phyloP scores from a whole-genome alignment of 2,888 invertebrate species.

The Plagodis pulveraria region DNA sequence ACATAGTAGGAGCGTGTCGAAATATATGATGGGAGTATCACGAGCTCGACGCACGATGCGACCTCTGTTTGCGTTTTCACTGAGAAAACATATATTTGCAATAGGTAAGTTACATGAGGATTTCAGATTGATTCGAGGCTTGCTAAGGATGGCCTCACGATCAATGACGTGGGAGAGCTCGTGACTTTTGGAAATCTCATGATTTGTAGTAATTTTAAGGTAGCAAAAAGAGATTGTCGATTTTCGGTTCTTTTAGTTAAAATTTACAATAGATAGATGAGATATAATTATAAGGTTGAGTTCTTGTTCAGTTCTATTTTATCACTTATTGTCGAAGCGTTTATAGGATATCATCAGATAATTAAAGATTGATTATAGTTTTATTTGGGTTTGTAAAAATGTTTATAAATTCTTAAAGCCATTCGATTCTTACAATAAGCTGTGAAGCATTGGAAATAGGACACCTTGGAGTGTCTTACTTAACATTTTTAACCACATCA shows the following conservation, averaged over 20 bases:
- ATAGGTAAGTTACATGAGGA: constrained; percentile 17
- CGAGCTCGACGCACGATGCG: constrained; percentile 50
- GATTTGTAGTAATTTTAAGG: constrained; percentile 4
- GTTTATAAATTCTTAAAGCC: too few species aligned
- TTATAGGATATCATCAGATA: too few species aligned
- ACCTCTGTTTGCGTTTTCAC: constrained; percentile 66
- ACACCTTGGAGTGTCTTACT: too few species aligned
- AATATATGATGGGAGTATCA: constrained; percentile 53
- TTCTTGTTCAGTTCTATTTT: too few species aligned
- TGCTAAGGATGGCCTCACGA: constrained; percentile 35
- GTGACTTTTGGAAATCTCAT: constrained; percentile 14
- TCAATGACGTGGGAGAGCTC: constrained; percentile 11
- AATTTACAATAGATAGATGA: too few species aligned
- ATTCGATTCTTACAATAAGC: too few species aligned
- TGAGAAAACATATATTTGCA: constrained; percentile 40
- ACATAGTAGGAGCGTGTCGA: constrained; percentile 22
- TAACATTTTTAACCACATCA: too few species aligned
- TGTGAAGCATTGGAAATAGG: too few species aligned
- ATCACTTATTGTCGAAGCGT: too few species aligned
- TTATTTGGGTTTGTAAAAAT: too few species aligned
- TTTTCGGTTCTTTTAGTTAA: background rate
- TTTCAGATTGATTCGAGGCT: constrained; percentile 15
- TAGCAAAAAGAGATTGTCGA: background rate
- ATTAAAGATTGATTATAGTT: too few species aligned
- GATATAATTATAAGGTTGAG: too few species aligned